Base-by-base conservation (phyloP, 2,797 vertebrate genomes). In the Megaceryle alcyon region DNA sequence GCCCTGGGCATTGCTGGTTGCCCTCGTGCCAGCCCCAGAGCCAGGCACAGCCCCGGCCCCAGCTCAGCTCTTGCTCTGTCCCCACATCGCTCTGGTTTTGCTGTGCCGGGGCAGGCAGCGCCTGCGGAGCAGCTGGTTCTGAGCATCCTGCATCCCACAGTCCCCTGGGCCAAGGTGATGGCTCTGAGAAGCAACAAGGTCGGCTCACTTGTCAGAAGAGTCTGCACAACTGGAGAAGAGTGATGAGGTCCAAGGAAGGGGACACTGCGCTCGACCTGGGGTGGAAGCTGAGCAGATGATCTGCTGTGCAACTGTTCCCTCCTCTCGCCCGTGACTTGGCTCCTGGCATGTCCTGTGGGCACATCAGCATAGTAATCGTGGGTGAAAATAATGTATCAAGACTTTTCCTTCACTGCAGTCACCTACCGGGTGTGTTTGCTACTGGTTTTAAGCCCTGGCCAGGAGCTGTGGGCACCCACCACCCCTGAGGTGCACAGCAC, bases 401-500 rank as follows among this genome's bases (percentile, higher is more conserved):
- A 13, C 20, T 37, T 26, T 49, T 26, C 25, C n/a, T 48, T 77
- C 25, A 7, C 18, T 15, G 31, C 44, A 46, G 70, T 28, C 75
- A 37, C 44, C n/a, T 56, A 3, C 71, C 26, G 44, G 29, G 20
- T 2, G 2, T 22, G 29, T 26, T 75, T 63, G 82, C 19, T 64
- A 21, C 69, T 35, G 70, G 31, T 60, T 59, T 57, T 17, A 35
- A 83, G 39, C 20, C 31, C 37, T 33, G 48, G 14, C 51, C 49
- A 26, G 84, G 46, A 35, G 25, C 64, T 33, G 26, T 0, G 5
- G 63, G 28, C 31, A 61, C 61, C 31, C 86, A 33, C 5, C 4
- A 5, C 2, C 48, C 60, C 86, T 0, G 3, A 33, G n/a, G n/a
- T 7, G 1, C 15, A 0, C 1, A 2, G 33, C 54, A 26, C 17